phyloP scores from a whole-genome alignment of 1,140 invertebrate genomes.

The Spodoptera litura region DNA sequence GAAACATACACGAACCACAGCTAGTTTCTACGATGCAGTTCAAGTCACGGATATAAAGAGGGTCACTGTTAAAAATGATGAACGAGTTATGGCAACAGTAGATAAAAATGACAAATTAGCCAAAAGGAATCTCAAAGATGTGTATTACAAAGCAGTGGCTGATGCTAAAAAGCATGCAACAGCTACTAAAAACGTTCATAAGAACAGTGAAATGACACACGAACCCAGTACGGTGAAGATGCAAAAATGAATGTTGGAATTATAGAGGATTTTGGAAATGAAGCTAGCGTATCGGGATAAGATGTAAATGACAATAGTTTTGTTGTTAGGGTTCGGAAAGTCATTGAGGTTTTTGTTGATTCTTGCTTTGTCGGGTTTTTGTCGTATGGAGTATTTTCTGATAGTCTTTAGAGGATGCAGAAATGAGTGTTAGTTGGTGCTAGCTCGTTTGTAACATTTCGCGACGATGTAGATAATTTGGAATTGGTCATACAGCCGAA shows the following conservation, averaged over 20 bases:
- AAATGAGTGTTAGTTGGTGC: no score
- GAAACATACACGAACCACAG: constrained; percentile 61
- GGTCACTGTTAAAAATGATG: neutral
- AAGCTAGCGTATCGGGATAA: neutral
- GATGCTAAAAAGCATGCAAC: constrained; percentile 50
- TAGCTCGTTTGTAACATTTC: no score
- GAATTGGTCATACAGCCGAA: no score
- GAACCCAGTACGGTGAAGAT: neutral
- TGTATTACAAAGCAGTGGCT: constrained; percentile 49
- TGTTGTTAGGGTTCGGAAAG: no score
- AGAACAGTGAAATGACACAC: neutral
- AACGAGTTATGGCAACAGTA: neutral
- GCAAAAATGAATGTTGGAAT: neutral
- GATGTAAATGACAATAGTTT: neutral
- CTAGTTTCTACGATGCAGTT: constrained; percentile 27
- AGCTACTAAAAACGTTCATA: constrained; percentile 28
- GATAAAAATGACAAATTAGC: neutral
- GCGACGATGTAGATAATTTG: no score
- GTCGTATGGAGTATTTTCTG: no score
- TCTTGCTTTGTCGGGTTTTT: no score
- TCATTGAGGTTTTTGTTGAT: no score
- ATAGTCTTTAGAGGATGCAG: no score
- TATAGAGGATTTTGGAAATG: no score
- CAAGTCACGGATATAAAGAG: constrained; percentile 38
- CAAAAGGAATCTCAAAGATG: constrained; percentile 52